A percentile compares a stretch with the other conserved stretches of the same genome.
Evolutionary conservation across 2,888 invertebrate genomes (phyloP).

Genomic region (Watsonalla binaria): DNA sequence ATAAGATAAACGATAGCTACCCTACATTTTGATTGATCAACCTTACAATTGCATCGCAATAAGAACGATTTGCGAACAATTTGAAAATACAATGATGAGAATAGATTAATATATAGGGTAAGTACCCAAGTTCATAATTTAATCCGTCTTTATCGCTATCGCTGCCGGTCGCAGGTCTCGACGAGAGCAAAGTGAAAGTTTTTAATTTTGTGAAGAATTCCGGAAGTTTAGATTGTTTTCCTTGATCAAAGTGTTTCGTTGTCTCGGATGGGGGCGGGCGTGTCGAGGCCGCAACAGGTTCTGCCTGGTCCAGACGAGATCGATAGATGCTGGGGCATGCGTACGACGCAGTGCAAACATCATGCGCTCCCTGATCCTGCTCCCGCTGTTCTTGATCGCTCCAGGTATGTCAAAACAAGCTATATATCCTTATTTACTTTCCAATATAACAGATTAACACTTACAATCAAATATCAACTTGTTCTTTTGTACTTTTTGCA

Average conservation of each 20-base stretch:
- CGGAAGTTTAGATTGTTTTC: constrained; percentile 70
- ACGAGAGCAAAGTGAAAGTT: constrained; percentile 41
- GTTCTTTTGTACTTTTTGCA: not conserved
- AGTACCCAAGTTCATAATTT: constrained; percentile 19
- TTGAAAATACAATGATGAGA: no score
- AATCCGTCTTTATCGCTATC: constrained; percentile 25
- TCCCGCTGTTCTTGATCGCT: constrained; percentile 56
- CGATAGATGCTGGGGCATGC: constrained; percentile 73
- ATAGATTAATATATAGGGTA: no score
- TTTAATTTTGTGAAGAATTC: constrained; percentile 65
- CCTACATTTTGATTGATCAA: no score
- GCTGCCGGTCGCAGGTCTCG: constrained; percentile 15
- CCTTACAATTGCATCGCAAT: no score
- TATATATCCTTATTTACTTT: constrained; percentile 1
- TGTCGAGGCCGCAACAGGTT: constrained; percentile 67
- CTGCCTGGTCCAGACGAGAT: constrained; percentile 50
- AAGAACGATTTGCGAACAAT: no score
- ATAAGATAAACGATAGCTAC: no score
- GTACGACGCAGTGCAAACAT: constrained; percentile 47
- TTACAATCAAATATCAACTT: constrained; percentile 1
- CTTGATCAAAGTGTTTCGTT: constrained; percentile 54
- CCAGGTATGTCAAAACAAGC: constrained; percentile 60
- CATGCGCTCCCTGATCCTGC: constrained; percentile 65
- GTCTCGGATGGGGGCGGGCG: constrained; percentile 25
- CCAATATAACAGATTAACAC: not conserved